Conservation (phyloP, 2,113 vertebrate species). For the Balaenoptera acutorostrata region DNA sequence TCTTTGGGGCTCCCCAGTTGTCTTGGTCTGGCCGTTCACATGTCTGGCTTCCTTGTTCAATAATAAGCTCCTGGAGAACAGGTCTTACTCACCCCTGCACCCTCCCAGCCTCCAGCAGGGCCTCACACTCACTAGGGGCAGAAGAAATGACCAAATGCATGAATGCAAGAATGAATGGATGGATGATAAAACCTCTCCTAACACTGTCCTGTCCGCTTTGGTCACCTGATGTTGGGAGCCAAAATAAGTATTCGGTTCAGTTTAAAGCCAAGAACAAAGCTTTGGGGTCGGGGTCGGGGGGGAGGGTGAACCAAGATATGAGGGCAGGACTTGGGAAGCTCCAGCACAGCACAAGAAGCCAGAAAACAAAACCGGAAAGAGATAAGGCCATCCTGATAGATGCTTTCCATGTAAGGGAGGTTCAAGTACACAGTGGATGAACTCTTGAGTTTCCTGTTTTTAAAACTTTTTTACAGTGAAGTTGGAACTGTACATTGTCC, state of each 20-base stretch:
- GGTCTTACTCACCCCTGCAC: not conserved
- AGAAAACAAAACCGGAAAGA: not conserved
- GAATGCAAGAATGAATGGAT: no score
- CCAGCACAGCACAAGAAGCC: not conserved
- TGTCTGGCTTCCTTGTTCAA: not conserved
- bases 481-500: not conserved
- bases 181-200: not conserved
- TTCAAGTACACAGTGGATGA: not conserved
- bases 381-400: not conserved
- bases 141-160: not conserved
- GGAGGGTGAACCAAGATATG: not conserved
- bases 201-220: not conserved
- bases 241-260: not conserved
- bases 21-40: not conserved
- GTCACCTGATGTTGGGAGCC: not conserved
- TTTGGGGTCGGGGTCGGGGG: not conserved
- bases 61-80: not conserved
- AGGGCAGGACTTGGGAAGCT: not conserved
- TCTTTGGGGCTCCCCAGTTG: not conserved
- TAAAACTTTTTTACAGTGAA: not conserved
- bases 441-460: constrained; percentile 19
- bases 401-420: not conserved
- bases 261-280: not conserved
- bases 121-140: not conserved
- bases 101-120: not conserved